phyloP scores from a whole-genome alignment of 35 echinoderm and acorn worm species.

The Ophiothrix spiculata region DNA sequence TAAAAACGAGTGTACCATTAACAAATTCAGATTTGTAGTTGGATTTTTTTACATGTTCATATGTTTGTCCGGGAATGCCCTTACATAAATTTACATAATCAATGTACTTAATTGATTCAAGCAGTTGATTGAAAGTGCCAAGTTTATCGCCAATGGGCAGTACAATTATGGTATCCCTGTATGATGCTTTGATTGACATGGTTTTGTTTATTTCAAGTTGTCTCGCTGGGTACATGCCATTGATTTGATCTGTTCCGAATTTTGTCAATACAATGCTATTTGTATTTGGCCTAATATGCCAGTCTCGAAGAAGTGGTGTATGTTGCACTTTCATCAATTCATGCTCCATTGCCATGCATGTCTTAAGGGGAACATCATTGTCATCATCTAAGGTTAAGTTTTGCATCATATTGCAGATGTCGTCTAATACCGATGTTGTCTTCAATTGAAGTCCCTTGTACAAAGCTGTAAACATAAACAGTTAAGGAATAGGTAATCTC shows the following conservation, averaged over 20 bases:
- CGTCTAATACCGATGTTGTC: too few species aligned
- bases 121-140: background rate
- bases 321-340: background rate
- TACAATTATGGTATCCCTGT: background rate
- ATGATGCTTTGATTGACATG: background rate
- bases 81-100: background rate
- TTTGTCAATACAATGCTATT: background rate
- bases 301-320: background rate
- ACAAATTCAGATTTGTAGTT: background rate
- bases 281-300: background rate
- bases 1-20: background rate
- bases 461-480: too few species aligned
- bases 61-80: background rate
- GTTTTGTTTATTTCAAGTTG: background rate
- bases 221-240: background rate
- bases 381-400: background rate
- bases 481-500: too few species aligned
- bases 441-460: too few species aligned
- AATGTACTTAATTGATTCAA: background rate
- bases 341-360: too few species aligned
- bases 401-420: background rate
- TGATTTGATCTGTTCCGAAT: background rate
- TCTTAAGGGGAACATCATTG: too few species aligned
- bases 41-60: background rate
- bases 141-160: background rate